Evolutionary conservation across 2,888 invertebrate genomes (phyloP).

Genomic region (Noctua fimbriata): DNA sequence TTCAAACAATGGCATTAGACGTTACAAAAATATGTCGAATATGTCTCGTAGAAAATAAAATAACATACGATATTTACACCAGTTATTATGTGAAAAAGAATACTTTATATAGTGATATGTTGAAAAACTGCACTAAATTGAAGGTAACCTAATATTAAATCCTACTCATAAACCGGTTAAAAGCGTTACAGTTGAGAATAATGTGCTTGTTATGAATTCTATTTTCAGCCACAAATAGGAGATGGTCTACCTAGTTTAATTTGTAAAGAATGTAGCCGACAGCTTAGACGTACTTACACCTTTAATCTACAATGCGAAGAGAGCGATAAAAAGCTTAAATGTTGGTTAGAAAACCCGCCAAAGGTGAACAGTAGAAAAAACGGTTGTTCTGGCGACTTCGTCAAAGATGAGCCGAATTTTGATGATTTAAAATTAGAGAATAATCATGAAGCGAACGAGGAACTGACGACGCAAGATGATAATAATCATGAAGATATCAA

Average conservation of each 20-base stretch:
- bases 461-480: slow-evolving; percentile 56
- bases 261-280: slow-evolving; percentile 84
- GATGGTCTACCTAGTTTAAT: slow-evolving; percentile 84
- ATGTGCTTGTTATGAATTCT: slow-evolving; percentile 34
- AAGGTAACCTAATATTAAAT: slow-evolving; percentile 75
- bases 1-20: slow-evolving; percentile 73
- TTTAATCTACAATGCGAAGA: slow-evolving; percentile 83
- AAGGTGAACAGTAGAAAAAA: slow-evolving; percentile 30
- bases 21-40: slow-evolving; percentile 83
- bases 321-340: slow-evolving; percentile 79
- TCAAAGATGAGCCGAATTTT: slow-evolving; percentile 59
- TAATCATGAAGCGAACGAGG: slow-evolving; percentile 28
- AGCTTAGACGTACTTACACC: slow-evolving; percentile 80
- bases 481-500: slow-evolving; percentile 65
- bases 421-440: slow-evolving; percentile 50
- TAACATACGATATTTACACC: slow-evolving; percentile 82
- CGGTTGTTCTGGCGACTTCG: slow-evolving; percentile 22
- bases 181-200: background rate
- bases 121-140: slow-evolving; percentile 82
- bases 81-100: slow-evolving; percentile 81
- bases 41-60: slow-evolving; percentile 79
- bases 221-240: slow-evolving; percentile 77
- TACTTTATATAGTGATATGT: slow-evolving; percentile 82
- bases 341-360: slow-evolving; percentile 64
- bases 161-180: background rate